These are phyloP conservation scores for Micromys minutus DNA, from an alignment of 2,113 vertebrate species.

Conservation along the genomic window DNA sequence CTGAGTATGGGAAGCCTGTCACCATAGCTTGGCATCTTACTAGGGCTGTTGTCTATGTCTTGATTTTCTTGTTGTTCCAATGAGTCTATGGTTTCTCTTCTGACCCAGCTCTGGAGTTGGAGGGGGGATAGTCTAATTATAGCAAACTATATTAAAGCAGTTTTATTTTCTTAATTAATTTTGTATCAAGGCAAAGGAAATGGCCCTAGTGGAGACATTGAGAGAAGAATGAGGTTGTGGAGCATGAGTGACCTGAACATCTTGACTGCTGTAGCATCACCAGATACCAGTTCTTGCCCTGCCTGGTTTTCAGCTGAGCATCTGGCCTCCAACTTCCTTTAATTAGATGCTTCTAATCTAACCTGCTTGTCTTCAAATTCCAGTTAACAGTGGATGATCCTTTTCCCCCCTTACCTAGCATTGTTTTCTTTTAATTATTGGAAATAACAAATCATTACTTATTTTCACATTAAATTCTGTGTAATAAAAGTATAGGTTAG, in stretches of 20 bases:
- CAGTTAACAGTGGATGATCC: neutral
- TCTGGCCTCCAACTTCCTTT: neutral
- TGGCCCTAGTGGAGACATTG: neutral
- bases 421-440: conserved; percentile 1
- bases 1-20: neutral
- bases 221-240: neutral
- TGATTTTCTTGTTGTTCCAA: neutral
- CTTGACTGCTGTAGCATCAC: neutral
- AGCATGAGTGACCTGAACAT: neutral
- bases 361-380: neutral
- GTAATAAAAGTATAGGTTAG: neutral
- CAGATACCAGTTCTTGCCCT: too few species aligned
- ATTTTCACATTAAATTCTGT: conserved; percentile 7
- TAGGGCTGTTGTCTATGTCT: neutral
- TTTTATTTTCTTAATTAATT: too few species aligned
- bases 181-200: neutral
- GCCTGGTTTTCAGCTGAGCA: neutral
- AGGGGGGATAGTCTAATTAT: neutral
- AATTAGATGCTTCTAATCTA: neutral
- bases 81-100: conserved; percentile 17
- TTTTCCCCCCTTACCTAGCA: neutral
- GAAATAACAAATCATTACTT: neutral
- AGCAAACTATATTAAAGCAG: neutral
- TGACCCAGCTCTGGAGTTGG: neutral
- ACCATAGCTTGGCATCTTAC: neutral